phyloP scores from a whole-genome alignment of 2,888 invertebrate species.

The Peribatodes rhomboidaria region DNA sequence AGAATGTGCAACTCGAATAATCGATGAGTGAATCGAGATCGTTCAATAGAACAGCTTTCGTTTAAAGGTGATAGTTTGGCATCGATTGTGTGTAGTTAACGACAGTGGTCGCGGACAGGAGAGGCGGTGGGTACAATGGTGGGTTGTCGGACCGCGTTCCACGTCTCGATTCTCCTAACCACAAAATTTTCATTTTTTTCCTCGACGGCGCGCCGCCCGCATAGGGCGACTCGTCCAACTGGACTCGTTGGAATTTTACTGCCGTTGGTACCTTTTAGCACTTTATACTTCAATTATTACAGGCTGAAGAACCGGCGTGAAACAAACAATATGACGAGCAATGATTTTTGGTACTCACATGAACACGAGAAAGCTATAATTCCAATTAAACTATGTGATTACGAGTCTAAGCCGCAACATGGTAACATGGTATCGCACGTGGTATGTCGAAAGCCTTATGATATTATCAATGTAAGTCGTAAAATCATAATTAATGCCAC shows the following conservation, averaged over 20 bases:
- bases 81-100: constrained; percentile 23
- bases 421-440: neutral
- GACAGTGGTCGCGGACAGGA: constrained; percentile 31
- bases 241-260: constrained; percentile 69
- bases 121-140: constrained; percentile 50
- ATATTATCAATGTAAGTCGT: constrained; percentile 16
- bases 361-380: neutral
- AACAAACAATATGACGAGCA: neutral
- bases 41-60: constrained; percentile 15
- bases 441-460: constrained; percentile 2
- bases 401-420: neutral
- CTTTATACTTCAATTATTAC: constrained; percentile 39
- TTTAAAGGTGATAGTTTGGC: constrained; percentile 17
- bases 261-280: constrained; percentile 60
- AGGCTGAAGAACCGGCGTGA: constrained; percentile 27
- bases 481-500: constrained; percentile 7
- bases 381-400: neutral
- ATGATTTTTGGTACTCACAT: too few species aligned
- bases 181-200: constrained; percentile 72
- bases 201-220: constrained; percentile 65
- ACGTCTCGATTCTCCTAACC: constrained; percentile 64
- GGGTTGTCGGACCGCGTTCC: constrained; percentile 52
- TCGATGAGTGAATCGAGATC: constrained; percentile 14
- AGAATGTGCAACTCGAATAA: neutral
- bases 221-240: constrained; percentile 63